Evolutionary conservation across 2,888 invertebrate genomes (phyloP), one percentile per base, ranked within the genome.

Genomic region (Trichopoda pennipes): DNA sequence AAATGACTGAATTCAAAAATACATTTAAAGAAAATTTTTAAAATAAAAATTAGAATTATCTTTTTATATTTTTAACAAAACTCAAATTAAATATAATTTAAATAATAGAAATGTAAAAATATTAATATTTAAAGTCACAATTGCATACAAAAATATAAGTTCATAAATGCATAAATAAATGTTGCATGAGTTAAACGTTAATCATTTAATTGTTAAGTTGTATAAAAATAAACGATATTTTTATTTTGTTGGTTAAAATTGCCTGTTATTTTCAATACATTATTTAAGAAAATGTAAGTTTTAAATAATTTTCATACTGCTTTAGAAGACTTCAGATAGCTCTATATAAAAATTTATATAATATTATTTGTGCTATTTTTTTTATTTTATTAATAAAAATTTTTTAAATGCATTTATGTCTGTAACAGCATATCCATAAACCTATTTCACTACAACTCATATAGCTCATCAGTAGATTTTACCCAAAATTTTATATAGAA

Each of bases 171-270:
- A 44, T 14, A 58, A 58, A 28, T 44, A 63, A 74, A 64, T 74
- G 74, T 64, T 74, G 17, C 38, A 66, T 28, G 51, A 56, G 23
- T 3, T 35, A 21, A 64, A 64, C 19, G n/a, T 63, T 44, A 55
- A 55, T 55, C 21, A 74, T 66, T 64, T 66, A 56, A 28, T 23
- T 51, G 28, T 58, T 51, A 58, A 58, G 28, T 28, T 3, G 4
- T 38, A 64, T 35, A 38, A 28, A 12, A 38, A 38, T 28, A 7
- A 28, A 38, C 56, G 49, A 21, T 12, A 14, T 21, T 21, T 23
- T 55, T n/a, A n/a, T 51, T 74, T 58, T 75, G 74, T 75, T 66
- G n/a, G 16, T 66, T 75, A 58, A 28, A 28, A 58, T 38, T 58
- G 49, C 9, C 51, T 75, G 74, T 75, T 75, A 58, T 42, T 66